Evolutionary conservation across 2,113 vertebrate species (phyloP).

Genomic region (Etheostoma spectabile): DNA sequence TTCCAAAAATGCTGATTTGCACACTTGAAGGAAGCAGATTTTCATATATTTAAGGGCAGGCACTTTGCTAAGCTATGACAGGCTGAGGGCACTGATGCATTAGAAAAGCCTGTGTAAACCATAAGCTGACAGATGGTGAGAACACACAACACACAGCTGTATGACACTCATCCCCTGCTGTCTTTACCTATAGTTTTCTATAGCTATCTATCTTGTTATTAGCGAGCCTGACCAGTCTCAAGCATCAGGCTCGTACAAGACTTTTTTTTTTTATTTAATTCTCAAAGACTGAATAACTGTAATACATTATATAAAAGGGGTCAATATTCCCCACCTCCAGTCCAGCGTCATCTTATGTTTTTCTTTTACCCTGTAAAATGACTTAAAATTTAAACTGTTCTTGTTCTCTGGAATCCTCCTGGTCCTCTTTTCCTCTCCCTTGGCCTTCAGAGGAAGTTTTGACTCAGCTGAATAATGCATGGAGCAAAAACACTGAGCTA

Average conservation of each 20-base stretch:
- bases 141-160: constrained; percentile 47
- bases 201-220: neutral
- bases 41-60: constrained; percentile 76
- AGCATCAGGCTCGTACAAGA: neutral
- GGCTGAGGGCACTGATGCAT: constrained; percentile 70
- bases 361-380: neutral
- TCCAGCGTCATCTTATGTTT: neutral
- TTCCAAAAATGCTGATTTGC: constrained; percentile 71
- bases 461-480: constrained; percentile 29
- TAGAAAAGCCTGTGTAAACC: constrained; percentile 70
- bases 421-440: neutral
- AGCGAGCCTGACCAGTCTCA: neutral
- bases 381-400: neutral
- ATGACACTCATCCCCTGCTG: constrained; percentile 26
- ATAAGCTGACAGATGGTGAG: constrained; percentile 70
- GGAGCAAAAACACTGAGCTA: constrained; percentile 17
- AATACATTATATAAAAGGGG: neutral
- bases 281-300: neutral
- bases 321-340: neutral
- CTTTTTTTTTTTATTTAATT: neutral
- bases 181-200: neutral
- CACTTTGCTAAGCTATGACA: constrained; percentile 62
- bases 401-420: neutral
- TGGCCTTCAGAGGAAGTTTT: constrained; percentile 15
- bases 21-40: constrained; percentile 68